Base-by-base conservation (phyloP, 1,140 invertebrate species). In the Galendromus occidentalis region DNA sequence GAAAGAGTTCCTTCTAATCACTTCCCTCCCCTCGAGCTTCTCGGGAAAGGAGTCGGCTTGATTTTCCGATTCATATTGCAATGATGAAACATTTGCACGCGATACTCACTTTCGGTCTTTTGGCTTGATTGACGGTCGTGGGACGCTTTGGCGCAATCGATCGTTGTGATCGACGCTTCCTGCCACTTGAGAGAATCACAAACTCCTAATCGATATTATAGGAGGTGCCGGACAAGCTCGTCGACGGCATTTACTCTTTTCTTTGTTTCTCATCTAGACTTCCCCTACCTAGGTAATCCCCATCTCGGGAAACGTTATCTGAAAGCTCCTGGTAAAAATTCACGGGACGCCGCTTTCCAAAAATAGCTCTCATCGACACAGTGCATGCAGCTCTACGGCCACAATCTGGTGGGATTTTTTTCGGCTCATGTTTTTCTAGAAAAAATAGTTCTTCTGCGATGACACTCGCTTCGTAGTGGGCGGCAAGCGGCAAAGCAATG, bases 341-440 rank as follows among this genome's bases (percentile, higher is more conserved):
- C 33, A 59, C 51, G 51, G 51, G 33, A 59, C 51, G 51, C 51
- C 51, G 17, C 51, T 59, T 59, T 59, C 9, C 14, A 59, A 59
- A 59, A 59, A 59, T 59, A 59, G 51, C 20, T 59, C 20, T 17
- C 25, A 22, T 59, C 51, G 51, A 59, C 51, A 22, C 51, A 59
- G 51, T 59, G 51, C 25, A 9, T 39, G 33, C n/a, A 22, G 45
- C 45, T 25, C 28, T 47, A 4, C 45, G 45, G 45, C 45, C 18
- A 7, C 28, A 22, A 4, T 59, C 51, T 59, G 51, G 51, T 59
- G 51, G 51, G 51, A 59, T 59, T 59, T 59, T 59, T 59, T 59
- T 59, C 12, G 33, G 45, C 25, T 59, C 33, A 33, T 59, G 33
- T 59, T 59, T 59, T 59, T 59, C 51, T 59, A 59, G 51, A 59